These are phyloP conservation scores for Girardinus metallicus DNA, from an alignment of 2,797 vertebrate species.

Conservation along the genomic window DNA sequence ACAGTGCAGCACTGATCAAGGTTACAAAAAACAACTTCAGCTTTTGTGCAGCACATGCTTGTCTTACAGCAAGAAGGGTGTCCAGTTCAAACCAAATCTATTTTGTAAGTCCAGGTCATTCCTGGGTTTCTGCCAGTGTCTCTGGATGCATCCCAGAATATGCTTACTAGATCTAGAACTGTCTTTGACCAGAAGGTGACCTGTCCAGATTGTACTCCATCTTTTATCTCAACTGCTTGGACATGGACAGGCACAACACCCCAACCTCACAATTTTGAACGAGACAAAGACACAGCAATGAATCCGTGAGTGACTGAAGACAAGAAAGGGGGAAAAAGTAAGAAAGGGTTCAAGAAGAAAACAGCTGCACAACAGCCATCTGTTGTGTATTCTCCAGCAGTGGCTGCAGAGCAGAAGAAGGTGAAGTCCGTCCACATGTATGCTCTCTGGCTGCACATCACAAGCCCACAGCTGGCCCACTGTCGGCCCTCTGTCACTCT, in stretches of 20 bases:
- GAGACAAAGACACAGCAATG: neutral
- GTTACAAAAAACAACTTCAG: neutral
- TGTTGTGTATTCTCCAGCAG: conserved; percentile 85
- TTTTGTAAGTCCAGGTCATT: neutral
- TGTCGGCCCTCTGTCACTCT: conserved; percentile 60
- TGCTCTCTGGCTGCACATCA: conserved; percentile 82
- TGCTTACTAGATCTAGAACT: neutral
- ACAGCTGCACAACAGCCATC: conserved; percentile 85
- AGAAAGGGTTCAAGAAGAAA: conserved; percentile 64
- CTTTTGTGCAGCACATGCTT: neutral
- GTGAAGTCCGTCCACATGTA: conserved; percentile 86
- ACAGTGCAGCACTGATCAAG: neutral
- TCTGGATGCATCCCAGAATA: neutral
- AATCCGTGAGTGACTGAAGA: neutral
- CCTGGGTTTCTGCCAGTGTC: neutral
- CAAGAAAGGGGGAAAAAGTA: conserved; percentile 31
- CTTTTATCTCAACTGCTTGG: neutral
- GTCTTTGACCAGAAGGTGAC: neutral
- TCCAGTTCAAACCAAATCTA: neutral
- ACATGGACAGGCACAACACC: neutral
- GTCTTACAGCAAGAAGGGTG: neutral
- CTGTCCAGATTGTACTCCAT: neutral
- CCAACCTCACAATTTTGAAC: neutral
- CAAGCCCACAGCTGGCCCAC: conserved; percentile 72
- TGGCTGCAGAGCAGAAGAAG: conserved; percentile 86